Evolutionary conservation across 64 coral and sea anemone genomes (phyloP).

Genomic region (Orbicella faveolata): DNA sequence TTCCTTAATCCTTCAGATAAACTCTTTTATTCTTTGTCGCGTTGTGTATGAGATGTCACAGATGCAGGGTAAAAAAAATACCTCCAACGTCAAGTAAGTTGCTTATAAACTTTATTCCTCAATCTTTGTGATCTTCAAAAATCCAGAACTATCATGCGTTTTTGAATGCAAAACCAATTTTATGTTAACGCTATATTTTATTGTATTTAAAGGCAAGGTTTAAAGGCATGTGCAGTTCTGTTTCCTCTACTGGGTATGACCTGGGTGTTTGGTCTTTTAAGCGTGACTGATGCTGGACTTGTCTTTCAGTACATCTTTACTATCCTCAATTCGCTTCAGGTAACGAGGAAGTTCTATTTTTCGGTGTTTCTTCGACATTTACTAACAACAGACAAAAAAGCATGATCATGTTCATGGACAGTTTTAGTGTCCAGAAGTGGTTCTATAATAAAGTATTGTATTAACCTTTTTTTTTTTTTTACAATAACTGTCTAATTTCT

Average conservation of each 20-base stretch:
- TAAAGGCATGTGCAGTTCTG: constrained; percentile 62
- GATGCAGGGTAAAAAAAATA: constrained; percentile 15
- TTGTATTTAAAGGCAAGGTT: neutral
- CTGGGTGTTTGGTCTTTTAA: constrained; percentile 48
- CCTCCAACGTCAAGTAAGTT: constrained; percentile 13
- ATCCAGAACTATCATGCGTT: too few species aligned
- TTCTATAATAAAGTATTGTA: too few species aligned
- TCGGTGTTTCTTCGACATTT: too few species aligned
- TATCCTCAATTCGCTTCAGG: constrained; percentile 55
- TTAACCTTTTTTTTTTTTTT: too few species aligned
- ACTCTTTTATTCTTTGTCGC: constrained; percentile 12
- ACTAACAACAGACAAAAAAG: too few species aligned
- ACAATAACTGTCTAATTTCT: too few species aligned
- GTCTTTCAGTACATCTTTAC: constrained; percentile 59
- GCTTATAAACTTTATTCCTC: too few species aligned
- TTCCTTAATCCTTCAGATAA: constrained; percentile 3
- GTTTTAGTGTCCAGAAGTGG: too few species aligned
- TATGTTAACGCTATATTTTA: neutral
- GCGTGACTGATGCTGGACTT: constrained; percentile 20
- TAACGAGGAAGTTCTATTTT: neutral
- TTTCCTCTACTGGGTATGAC: constrained; percentile 67
- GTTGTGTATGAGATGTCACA: constrained; percentile 40
- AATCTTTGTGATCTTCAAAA: too few species aligned
- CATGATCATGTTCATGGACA: too few species aligned
- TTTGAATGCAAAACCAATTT: neutral